A percentile compares a stretch with the other conserved stretches of the same genome.
Conservation (phyloP, 2,888 invertebrate species). For the Torymus texanus region DNA sequence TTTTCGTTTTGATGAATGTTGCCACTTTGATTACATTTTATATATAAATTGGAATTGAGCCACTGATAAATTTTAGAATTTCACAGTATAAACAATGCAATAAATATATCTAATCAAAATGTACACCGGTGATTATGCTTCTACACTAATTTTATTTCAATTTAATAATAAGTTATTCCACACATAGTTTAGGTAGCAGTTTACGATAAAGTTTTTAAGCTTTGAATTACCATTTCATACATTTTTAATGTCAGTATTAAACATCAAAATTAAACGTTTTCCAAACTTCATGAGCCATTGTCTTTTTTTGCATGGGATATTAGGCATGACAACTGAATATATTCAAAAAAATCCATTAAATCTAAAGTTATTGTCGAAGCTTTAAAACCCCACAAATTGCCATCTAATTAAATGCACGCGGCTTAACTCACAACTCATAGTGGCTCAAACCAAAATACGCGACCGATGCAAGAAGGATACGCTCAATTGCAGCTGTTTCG, state of each 20-base stretch:
- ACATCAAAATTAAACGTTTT: background rate
- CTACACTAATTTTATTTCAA: background rate
- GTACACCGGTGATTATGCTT: too few species aligned
- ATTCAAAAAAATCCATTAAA: too few species aligned
- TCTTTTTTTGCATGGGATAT: conserved; percentile 15
- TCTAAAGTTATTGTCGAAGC: background rate
- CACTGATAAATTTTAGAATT: conserved; percentile 26
- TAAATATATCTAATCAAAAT: background rate
- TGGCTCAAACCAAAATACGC: background rate
- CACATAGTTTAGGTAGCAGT: background rate
- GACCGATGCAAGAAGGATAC: background rate
- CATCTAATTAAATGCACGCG: background rate
- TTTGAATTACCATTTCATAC: conserved; percentile 1
- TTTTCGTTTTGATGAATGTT: conserved; percentile 39
- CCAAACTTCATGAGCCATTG: background rate
- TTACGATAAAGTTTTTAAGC: conserved; percentile 7
- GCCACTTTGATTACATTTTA: conserved; percentile 13
- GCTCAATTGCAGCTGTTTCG: conserved; percentile 36
- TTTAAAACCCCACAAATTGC: background rate
- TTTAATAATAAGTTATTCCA: background rate
- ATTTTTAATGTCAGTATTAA: background rate
- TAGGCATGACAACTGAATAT: too few species aligned
- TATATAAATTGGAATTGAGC: conserved; percentile 1
- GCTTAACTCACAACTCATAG: conserved; percentile 14
- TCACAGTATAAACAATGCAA: background rate